A percentile compares a stretch with the other conserved stretches of the same genome.
Evolutionary conservation across 2,113 vertebrate species (phyloP).

Genomic region (Eretmochelys imbricata): DNA sequence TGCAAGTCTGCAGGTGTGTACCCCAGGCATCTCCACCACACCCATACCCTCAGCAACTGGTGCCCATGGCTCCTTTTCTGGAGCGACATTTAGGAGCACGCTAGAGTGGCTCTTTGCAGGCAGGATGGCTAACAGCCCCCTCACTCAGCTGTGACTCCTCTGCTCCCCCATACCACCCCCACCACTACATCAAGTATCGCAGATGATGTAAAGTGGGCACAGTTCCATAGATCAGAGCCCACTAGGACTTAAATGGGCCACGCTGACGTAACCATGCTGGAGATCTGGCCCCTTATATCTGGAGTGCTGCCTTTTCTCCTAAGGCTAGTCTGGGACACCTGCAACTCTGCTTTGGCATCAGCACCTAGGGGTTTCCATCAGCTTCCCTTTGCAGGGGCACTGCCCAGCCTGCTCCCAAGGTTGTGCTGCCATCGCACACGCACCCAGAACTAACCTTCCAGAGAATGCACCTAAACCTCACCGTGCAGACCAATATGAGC

Average conservation of each 20-base stretch:
- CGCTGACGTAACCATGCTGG: not conserved
- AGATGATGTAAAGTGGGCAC: not conserved
- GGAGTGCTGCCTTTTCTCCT: not conserved
- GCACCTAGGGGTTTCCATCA: too few species aligned
- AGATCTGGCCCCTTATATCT: not conserved
- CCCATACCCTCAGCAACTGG: too few species aligned
- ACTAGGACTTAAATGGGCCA: not conserved
- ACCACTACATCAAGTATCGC: too few species aligned
- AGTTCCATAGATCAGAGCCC: not conserved
- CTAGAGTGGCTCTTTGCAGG: not conserved
- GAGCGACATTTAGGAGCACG: not conserved
- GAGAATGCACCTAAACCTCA: not conserved
- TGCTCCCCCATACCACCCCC: not conserved
- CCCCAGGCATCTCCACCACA: not conserved
- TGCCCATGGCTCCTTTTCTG: not conserved
- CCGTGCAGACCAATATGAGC: not conserved
- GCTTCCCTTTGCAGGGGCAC: not conserved
- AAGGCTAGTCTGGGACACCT: not conserved
- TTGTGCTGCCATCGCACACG: not conserved
- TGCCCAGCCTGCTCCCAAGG: too few species aligned
- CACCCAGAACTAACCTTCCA: not conserved
- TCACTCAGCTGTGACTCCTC: not conserved
- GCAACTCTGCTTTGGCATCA: not conserved
- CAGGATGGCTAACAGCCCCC: not conserved
- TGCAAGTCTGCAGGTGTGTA: not conserved